phyloP scores from a whole-genome alignment of 2,888 invertebrate species.

The Oscheius sp. region DNA sequence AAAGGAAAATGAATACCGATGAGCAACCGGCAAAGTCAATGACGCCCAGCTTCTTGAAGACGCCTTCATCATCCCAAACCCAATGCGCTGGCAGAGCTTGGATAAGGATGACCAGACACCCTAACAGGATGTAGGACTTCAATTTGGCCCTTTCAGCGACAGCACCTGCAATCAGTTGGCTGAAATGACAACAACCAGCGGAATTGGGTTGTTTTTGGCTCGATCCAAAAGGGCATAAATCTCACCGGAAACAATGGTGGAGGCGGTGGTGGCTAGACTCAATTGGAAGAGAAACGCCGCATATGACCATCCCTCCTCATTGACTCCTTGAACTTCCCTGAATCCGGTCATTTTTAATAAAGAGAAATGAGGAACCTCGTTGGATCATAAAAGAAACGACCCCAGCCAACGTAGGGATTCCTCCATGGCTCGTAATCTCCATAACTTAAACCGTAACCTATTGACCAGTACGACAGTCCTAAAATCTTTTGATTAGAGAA shows the following conservation, averaged over 20 bases:
- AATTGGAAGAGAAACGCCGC: constrained; percentile 70
- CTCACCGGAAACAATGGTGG: constrained; percentile 70
- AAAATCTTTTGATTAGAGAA: background rate
- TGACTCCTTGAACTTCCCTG: constrained; percentile 41
- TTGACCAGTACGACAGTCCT: constrained; percentile 88
- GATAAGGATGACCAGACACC: constrained; percentile 63
- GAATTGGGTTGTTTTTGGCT: constrained; percentile 1
- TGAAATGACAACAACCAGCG: background rate
- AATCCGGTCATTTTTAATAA: background rate
- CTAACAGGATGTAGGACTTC: constrained; percentile 69
- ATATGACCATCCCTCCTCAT: constrained; percentile 69
- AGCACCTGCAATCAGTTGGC: constrained; percentile 59
- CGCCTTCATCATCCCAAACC: constrained; percentile 74
- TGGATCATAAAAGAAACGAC: constrained; percentile 70
- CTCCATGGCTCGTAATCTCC: constrained; percentile 56
- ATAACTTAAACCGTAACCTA: constrained; percentile 86
- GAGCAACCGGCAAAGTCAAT: constrained; percentile 74
- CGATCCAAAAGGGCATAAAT: no score
- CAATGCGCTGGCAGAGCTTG: constrained; percentile 75
- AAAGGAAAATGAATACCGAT: constrained; percentile 61
- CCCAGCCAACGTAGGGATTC: constrained; percentile 68
- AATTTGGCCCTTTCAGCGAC: constrained; percentile 71
- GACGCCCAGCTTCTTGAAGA: constrained; percentile 64
- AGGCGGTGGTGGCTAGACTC: constrained; percentile 69
- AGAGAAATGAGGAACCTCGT: constrained; percentile 41